Evolutionary conservation across 2,888 invertebrate genomes (phyloP), one percentile per base, ranked within the genome.

Genomic region (Calameuta pallipes): DNA sequence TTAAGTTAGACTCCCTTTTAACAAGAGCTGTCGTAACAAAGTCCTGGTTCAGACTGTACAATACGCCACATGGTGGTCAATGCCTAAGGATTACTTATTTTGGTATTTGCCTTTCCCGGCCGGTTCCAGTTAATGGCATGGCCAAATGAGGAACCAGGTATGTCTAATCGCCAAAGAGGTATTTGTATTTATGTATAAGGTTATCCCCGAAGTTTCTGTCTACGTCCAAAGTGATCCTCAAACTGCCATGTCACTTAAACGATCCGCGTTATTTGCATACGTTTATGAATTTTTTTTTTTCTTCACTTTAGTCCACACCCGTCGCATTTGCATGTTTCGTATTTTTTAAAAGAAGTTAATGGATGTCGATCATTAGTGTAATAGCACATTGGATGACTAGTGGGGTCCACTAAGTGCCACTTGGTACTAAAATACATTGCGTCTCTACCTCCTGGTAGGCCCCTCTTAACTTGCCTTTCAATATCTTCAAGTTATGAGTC

Each of bases 311-410:
- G 77, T 73, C 81, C 79, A 76, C 77, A 78, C 80, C 77, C 79
- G 80, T 75, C 56, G 56, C 76, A 80, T 77, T 71, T 71, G 33
- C 74, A 36, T 75, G 75, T 75, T 79, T 75, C 74, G 78, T 75
- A 73, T 73, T 69, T 79, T 78, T 33, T 34, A 31, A 71, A 31
- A 34, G 33, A 31, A 76, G 81, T 82, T 88, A 88, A 88, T 87
- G 86, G 86, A 87, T 82, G 87, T 85, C 85, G 84, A 87, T 87
- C 85, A 85, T 87, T 85, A 85, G 79, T 79, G 81, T 76, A 79
- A 82, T 78, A 78, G 78, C 76, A 70, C 74, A 79, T 80, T 80
- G 76, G 35, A 73, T 15, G 69, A 56, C 56, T 56, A 76, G 78
- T 81, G 81, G 71, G 71, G 71, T 56, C 56, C 56, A 56, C 56